Conservation (phyloP, 2,113 vertebrate genomes). For the Himantopus leucocephalus region DNA sequence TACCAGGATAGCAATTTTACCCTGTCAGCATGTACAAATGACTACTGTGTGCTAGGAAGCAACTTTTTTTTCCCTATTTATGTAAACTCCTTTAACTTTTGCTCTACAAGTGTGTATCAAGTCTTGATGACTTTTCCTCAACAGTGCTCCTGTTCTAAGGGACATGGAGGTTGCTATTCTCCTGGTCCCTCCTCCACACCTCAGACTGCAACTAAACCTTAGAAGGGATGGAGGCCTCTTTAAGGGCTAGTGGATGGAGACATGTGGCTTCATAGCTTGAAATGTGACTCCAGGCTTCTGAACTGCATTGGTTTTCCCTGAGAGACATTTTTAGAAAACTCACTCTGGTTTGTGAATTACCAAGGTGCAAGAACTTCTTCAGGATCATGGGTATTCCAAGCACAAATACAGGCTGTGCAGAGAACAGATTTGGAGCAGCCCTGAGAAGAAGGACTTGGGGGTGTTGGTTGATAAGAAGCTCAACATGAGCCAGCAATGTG, state of each 20-base stretch:
- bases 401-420: too few species aligned
- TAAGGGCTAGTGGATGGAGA: neutral
- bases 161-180: neutral
- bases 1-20: neutral
- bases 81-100: neutral
- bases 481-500: too few species aligned
- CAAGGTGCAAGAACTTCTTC: neutral
- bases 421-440: too few species aligned
- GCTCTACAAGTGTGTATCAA: neutral
- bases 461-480: too few species aligned
- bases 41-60: neutral
- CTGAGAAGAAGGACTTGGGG: too few species aligned
- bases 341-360: neutral
- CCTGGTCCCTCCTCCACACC: neutral
- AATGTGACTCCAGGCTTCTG: neutral
- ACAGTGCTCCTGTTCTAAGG: neutral
- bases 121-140: neutral
- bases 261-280: neutral
- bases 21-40: neutral
- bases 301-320: neutral
- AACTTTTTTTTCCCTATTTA: neutral
- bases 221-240: neutral
- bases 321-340: neutral
- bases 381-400: neutral
- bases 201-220: neutral